A percentile compares a stretch with the other conserved stretches of the same genome.
These are phyloP conservation scores for Furcifer pardalis DNA, from an alignment of 2,797 vertebrate genomes.

Conservation along the genomic window DNA sequence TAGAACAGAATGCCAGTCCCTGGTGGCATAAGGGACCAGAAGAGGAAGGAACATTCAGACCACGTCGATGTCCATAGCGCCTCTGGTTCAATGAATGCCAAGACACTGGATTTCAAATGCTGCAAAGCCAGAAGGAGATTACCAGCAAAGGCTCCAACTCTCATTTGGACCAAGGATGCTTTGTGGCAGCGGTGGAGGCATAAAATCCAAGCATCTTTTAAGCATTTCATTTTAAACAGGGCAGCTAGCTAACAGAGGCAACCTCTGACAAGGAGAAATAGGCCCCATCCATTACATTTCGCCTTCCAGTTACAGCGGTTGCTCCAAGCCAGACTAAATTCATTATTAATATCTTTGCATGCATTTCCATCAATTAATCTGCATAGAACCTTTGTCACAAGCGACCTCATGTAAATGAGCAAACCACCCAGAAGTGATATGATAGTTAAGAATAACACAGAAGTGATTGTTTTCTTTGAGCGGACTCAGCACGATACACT, in stretches of 20 bases:
- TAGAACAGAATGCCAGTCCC: background rate
- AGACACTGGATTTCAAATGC: background rate
- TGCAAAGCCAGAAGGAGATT: background rate
- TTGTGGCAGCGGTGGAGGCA: background rate
- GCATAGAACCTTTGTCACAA: background rate
- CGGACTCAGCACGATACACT: background rate
- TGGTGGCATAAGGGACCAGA: background rate
- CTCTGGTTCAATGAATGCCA: conserved; percentile 28
- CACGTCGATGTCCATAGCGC: conserved; percentile 8
- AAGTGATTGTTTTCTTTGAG: background rate
- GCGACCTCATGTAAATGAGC: background rate
- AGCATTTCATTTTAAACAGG: conserved; percentile 23
- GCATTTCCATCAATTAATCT: background rate
- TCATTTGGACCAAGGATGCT: background rate
- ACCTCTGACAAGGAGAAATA: background rate
- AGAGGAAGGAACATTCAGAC: background rate
- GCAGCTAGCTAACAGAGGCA: rapidly evolving
- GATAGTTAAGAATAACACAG: background rate
- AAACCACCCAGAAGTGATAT: background rate
- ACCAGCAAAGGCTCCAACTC: background rate
- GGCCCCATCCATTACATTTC: background rate
- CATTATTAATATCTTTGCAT: background rate
- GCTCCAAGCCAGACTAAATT: conserved; percentile 5
- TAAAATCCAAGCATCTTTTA: background rate
- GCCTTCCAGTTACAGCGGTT: background rate